Percentiles rank a stretch among this genome's conserved stretches.
These are phyloP conservation scores for Trachops cirrhosus DNA, from an alignment of 2,797 vertebrate genomes.

Conservation along the genomic window DNA sequence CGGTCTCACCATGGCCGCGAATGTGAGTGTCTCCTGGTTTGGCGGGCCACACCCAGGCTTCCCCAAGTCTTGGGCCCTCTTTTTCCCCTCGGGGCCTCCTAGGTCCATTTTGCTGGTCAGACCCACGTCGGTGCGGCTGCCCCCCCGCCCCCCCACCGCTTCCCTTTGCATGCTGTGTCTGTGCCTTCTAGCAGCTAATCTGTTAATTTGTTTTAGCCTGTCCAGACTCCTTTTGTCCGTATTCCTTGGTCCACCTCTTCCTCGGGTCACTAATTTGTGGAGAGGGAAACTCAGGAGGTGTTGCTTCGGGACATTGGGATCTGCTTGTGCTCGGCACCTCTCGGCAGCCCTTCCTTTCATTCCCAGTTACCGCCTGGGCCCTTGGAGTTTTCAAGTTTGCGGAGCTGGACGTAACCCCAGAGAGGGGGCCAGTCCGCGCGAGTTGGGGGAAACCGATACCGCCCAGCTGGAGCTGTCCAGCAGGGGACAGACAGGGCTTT, in stretches of 20 bases:
- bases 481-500: neutral
- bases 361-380: neutral
- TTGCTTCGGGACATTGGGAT: neutral
- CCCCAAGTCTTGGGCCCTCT: neutral
- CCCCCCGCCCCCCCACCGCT: fast-evolving
- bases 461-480: neutral
- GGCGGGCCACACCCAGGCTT: neutral
- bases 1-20: conserved; percentile 74
- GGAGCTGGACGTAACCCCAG: neutral
- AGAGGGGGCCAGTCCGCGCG: neutral
- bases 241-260: neutral
- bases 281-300: neutral
- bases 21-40: conserved; percentile 70
- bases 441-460: neutral
- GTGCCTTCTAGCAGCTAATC: neutral
- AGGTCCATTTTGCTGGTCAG: too few species aligned
- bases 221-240: neutral
- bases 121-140: too few species aligned
- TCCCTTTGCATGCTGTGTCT: neutral
- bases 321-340: neutral
- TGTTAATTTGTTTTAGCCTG: too few species aligned
- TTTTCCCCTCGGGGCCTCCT: neutral
- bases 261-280: neutral
- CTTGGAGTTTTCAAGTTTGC: neutral
- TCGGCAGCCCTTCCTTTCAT: too few species aligned